Conservation (phyloP, 2,888 invertebrate genomes). For the Tyria jacobaeae region DNA sequence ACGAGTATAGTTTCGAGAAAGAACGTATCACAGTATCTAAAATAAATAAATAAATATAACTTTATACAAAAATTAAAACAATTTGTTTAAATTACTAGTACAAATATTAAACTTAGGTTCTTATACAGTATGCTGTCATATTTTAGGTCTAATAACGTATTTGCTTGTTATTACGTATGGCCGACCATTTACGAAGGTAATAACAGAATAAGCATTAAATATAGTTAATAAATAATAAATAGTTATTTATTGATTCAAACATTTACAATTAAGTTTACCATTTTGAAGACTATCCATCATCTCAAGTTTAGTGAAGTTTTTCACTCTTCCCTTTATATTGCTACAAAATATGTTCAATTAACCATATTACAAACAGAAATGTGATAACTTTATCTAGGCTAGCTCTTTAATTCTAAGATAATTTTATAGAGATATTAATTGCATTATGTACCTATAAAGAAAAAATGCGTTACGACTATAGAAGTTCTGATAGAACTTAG, state of each 20-base stretch:
- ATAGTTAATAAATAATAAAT: background rate
- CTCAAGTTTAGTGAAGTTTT: too few relatives aligned
- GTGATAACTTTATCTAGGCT: background rate
- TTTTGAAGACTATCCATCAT: too few relatives aligned
- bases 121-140: conserved; percentile 3
- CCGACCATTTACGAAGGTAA: background rate
- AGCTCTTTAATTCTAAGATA: background rate
- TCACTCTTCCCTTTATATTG: too few relatives aligned
- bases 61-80: conserved; percentile 69
- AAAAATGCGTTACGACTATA: background rate
- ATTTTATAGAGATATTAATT: background rate
- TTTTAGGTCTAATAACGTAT: background rate
- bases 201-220: background rate
- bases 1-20: conserved; percentile 30
- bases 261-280: background rate
- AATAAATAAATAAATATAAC: conserved; percentile 78
- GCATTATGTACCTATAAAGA: conserved; percentile 11
- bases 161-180: background rate
- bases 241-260: background rate
- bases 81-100: conserved; percentile 5
- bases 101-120: conserved; percentile 4
- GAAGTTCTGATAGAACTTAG: conserved; percentile 39
- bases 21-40: conserved; percentile 77
- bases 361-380: background rate
- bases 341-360: background rate